These are phyloP conservation scores for Leptonema lineaticorne DNA, from an alignment of 1,140 invertebrate species.

Conservation along the genomic window DNA sequence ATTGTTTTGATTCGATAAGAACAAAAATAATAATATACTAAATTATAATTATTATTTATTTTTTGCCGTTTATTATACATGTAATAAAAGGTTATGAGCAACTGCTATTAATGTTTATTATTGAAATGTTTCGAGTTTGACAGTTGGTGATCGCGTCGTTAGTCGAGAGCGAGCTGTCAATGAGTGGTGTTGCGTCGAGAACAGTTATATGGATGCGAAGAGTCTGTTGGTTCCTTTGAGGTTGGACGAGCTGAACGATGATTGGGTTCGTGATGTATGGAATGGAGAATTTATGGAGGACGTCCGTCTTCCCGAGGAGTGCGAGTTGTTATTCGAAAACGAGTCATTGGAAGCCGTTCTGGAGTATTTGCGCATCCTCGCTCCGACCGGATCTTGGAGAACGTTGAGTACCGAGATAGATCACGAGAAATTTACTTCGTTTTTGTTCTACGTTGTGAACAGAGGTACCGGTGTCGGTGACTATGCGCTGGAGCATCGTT, in stretches of 20 bases:
- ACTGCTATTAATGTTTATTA: too few relatives aligned
- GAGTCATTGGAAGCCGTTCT: too few relatives aligned
- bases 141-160: background rate
- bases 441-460: constrained; percentile 31
- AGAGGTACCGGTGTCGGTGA: constrained; percentile 25
- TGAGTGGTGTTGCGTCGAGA: background rate
- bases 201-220: background rate
- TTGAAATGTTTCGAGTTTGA: background rate
- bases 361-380: too few relatives aligned
- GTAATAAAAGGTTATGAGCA: too few relatives aligned
- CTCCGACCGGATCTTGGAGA: constrained; percentile 23
- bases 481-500: constrained; percentile 7
- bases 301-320: constrained; percentile 21
- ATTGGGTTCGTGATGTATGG: constrained; percentile 35
- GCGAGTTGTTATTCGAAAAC: background rate
- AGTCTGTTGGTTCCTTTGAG: constrained; percentile 1
- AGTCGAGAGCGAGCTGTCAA: background rate
- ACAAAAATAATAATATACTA: too few relatives aligned
- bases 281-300: constrained; percentile 35
- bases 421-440: constrained; percentile 29
- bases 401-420: constrained; percentile 11
- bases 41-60: too few relatives aligned
- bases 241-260: constrained; percentile 8
- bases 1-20: too few relatives aligned
- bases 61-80: too few relatives aligned